A percentile compares a stretch with the other conserved stretches of the same genome.
phyloP scores from a whole-genome alignment of 2,797 vertebrate species.

The Typhlichthys eigenmanni region DNA sequence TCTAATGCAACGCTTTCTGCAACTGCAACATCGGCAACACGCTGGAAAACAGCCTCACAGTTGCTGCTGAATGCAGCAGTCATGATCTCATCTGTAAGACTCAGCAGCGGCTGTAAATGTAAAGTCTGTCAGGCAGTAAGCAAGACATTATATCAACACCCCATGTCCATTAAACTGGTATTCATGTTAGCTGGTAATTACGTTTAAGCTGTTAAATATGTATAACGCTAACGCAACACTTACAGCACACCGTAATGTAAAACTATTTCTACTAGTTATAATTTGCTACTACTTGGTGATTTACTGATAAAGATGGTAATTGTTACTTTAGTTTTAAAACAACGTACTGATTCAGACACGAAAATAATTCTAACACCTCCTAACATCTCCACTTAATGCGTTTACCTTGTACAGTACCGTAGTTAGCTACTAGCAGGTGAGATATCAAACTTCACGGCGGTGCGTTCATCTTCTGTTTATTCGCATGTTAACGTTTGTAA shows the following conservation, averaged over 20 bases:
- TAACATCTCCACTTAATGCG: no score
- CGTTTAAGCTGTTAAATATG: no score
- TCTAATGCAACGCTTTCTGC: constrained; percentile 35
- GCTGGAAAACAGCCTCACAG: constrained; percentile 77
- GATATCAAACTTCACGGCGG: neutral
- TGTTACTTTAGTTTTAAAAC: no score
- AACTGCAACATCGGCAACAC: constrained; percentile 46
- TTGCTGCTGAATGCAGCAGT: constrained; percentile 82
- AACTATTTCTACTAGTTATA: no score
- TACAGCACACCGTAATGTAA: no score
- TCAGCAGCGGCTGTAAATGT: constrained; percentile 4
- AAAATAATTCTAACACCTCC: no score
- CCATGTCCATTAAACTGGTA: no score
- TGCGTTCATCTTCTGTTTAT: neutral
- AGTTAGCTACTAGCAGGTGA: neutral
- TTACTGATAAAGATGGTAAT: no score
- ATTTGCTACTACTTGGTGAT: no score
- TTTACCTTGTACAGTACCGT: neutral
- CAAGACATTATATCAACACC: neutral
- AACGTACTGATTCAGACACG: no score
- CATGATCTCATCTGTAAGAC: constrained; percentile 59
- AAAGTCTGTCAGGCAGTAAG: neutral
- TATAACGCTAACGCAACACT: no score
- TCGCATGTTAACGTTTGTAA: neutral
- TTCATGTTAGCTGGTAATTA: neutral